Percentiles rank a stretch among this genome's conserved stretches.
These are phyloP conservation scores for Aleadryas rufinucha DNA, from an alignment of 2,113 vertebrate species.

Conservation along the genomic window DNA sequence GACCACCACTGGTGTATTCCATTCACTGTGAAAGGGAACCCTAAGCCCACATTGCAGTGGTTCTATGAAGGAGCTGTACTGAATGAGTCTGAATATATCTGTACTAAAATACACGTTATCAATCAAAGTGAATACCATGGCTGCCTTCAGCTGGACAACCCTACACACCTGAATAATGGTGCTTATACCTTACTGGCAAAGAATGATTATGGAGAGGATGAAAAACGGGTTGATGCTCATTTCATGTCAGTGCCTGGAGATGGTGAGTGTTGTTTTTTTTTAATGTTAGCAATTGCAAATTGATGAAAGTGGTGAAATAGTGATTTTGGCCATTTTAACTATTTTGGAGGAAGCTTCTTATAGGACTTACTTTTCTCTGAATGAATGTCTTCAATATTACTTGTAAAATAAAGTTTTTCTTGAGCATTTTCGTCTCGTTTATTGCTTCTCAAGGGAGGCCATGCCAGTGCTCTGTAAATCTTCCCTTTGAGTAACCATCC, in stretches of 20 bases:
- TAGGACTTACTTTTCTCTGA: not conserved
- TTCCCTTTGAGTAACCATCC: not conserved
- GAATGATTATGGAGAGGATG: slow-evolving; percentile 83
- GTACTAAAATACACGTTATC: slow-evolving; percentile 87
- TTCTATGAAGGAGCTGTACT: slow-evolving; percentile 77
- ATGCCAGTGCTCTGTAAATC: not conserved
- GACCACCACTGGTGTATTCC: slow-evolving; percentile 99
- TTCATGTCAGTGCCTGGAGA: slow-evolving; percentile 89
- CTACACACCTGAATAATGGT: slow-evolving; percentile 95
- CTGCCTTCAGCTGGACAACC: slow-evolving; percentile 93
- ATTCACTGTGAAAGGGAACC: slow-evolving; percentile 94
- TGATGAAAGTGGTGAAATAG: not conserved
- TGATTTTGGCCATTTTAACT: not conserved
- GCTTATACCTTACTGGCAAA: slow-evolving; percentile 84
- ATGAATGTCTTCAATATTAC: not conserved
- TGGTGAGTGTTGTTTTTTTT: slow-evolving; percentile 72
- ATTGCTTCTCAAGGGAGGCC: not conserved
- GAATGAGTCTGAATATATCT: slow-evolving; percentile 85
- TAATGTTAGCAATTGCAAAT: not conserved
- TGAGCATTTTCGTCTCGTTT: not conserved
- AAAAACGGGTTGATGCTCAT: slow-evolving; percentile 82
- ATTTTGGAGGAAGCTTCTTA: not conserved
- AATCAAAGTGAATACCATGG: slow-evolving; percentile 93
- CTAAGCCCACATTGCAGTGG: slow-evolving; percentile 85
- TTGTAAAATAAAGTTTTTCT: not conserved